Conservation (phyloP, 2,113 vertebrate genomes). For the Tyto alba region DNA sequence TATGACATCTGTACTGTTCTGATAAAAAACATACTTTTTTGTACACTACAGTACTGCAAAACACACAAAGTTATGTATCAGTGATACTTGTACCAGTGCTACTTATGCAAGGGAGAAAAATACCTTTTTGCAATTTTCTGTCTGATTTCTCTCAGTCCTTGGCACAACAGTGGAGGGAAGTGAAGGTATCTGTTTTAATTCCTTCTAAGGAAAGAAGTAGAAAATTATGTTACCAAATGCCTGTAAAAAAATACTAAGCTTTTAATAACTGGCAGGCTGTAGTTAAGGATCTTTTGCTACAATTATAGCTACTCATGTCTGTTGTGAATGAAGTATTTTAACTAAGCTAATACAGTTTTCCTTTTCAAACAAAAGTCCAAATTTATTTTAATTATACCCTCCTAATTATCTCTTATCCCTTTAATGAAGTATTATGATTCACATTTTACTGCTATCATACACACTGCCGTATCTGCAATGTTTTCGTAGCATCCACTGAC, state of each 20-base stretch:
- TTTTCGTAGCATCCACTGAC: background rate
- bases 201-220: conserved; percentile 11
- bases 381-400: background rate
- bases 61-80: background rate
- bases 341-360: background rate
- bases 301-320: background rate
- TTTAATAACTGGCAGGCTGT: background rate
- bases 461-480: background rate
- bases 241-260: background rate
- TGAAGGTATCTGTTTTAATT: conserved; percentile 34
- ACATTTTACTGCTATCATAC: background rate
- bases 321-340: background rate
- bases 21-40: background rate
- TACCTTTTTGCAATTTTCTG: conserved; percentile 71
- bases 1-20: background rate
- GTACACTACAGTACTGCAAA: background rate
- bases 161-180: conserved; percentile 43
- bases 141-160: conserved; percentile 61
- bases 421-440: background rate
- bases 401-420: background rate
- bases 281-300: background rate
- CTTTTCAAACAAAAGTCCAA: background rate
- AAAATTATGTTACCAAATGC: background rate
- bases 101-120: background rate
- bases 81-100: background rate